Conservation (phyloP, 2,888 invertebrate species). For the Pristionchus mayeri region DNA sequence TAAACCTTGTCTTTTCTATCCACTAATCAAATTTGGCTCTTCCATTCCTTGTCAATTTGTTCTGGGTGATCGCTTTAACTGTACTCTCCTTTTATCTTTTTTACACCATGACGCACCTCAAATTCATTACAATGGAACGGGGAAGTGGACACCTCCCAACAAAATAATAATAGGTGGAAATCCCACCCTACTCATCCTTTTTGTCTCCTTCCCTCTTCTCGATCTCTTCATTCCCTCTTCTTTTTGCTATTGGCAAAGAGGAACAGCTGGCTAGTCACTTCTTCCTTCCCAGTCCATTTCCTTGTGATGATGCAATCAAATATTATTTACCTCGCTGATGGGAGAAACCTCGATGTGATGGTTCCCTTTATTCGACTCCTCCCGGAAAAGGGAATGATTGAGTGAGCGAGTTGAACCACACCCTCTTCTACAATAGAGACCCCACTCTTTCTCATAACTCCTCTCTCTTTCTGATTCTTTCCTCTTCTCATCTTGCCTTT, state of each 20-base stretch:
- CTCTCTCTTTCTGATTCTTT: neutral
- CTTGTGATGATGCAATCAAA: neutral
- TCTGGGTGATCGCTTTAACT: slow-evolving; percentile 11
- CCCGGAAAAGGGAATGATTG: neutral
- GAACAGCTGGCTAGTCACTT: slow-evolving; percentile 26
- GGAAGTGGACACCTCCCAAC: neutral
- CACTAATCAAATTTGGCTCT: slow-evolving; percentile 31
- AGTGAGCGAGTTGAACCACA: slow-evolving; percentile 5
- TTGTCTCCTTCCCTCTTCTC: slow-evolving; percentile 18
- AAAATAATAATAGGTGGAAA: slow-evolving; percentile 19
- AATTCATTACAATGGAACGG: slow-evolving; percentile 33
- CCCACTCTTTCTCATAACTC: neutral
- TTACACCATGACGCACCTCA: neutral
- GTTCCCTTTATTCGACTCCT: neutral
- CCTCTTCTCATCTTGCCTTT: neutral
- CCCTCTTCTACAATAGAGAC: neutral
- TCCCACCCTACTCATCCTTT: slow-evolving; percentile 29
- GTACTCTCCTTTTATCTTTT: slow-evolving; percentile 40
- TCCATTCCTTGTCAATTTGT: neutral
- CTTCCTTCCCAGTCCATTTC: neutral
- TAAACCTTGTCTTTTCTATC: neutral
- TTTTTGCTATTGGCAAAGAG: slow-evolving; percentile 36
- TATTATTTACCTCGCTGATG: neutral
- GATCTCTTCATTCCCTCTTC: slow-evolving; percentile 18
- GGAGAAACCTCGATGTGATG: neutral